Conservation (phyloP, 2,113 vertebrate genomes). For the Prunella himalayana region DNA sequence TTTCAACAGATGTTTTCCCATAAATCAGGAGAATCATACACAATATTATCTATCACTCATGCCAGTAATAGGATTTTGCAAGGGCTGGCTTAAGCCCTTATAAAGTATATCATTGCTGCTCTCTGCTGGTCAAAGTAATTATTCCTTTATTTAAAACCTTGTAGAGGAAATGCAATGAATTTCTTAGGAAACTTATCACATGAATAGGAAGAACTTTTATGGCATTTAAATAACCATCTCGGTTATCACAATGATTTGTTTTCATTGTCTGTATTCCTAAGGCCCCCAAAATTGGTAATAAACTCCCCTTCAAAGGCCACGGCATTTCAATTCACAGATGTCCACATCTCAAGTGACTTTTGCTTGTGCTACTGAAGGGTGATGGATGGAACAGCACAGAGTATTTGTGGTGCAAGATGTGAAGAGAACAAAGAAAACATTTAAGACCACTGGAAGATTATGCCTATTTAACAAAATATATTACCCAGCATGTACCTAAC, state of each 20-base stretch:
- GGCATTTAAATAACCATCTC: neutral
- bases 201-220: neutral
- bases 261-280: neutral
- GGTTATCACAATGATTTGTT: neutral
- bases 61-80: neutral
- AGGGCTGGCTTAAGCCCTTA: neutral
- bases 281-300: neutral
- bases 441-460: neutral
- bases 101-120: slow-evolving; percentile 71
- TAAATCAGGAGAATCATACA: neutral
- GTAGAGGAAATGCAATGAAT: neutral
- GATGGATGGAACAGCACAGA: neutral
- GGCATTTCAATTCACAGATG: neutral
- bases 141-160: slow-evolving; percentile 14
- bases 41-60: neutral
- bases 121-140: slow-evolving; percentile 75
- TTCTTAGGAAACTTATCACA: neutral
- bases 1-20: neutral
- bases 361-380: neutral
- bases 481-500: neutral
- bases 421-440: neutral
- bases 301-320: neutral
- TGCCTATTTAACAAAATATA: neutral
- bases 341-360: neutral
- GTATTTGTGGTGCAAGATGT: neutral